Evolutionary conservation across 2,113 vertebrate genomes (phyloP), one percentile per base, ranked within the genome.

Genomic region (Aphelocoma coerulescens): DNA sequence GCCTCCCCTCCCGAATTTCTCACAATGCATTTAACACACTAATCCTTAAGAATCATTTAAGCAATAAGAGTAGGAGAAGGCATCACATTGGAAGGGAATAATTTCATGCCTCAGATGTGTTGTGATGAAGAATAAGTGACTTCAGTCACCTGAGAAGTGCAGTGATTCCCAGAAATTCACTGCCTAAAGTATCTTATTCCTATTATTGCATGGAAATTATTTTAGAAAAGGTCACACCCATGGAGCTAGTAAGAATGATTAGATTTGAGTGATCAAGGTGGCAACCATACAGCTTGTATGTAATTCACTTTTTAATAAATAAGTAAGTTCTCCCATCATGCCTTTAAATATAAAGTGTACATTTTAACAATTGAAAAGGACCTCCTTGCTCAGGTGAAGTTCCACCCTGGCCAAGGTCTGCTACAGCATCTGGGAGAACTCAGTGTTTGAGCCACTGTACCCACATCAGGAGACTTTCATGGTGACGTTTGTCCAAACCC

Each of bases 41-140:
- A 95, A 96, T 95, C 96, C 92, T 96, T 92, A 92, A 86, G 92
- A 96, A 93, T 89, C 39, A 91, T 87, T 96, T 97, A 89, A 93
- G 91, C 61, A 94, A 61, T 61, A 66, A 82, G 65, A 88, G 21
- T n/a, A 78, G 90, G 72, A 90, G 48, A 93, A 94, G 35, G 48
- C 43, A 80, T 80, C 17, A 12, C 63, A 63, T 11, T 83, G 82
- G 41, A 96, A 93, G 85, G 54, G n/a, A 92, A 89, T 93, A 91
- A 94, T 97, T 96, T 97, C 91, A 94, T 94, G 88, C 76, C 77
- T 96, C 79, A 65, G 73, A 87, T 95, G 65, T 85, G 73, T 96
- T 17, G 16, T 78, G 86, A 86, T 4, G 10, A 93, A 92, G 92
- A 96, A 85, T 85, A 79, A 93, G 83, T 72, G 86, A 91, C 93